Evolutionary conservation across 2,888 invertebrate genomes (phyloP), one percentile per base, ranked within the genome.

Genomic region (Hyles lineata): DNA sequence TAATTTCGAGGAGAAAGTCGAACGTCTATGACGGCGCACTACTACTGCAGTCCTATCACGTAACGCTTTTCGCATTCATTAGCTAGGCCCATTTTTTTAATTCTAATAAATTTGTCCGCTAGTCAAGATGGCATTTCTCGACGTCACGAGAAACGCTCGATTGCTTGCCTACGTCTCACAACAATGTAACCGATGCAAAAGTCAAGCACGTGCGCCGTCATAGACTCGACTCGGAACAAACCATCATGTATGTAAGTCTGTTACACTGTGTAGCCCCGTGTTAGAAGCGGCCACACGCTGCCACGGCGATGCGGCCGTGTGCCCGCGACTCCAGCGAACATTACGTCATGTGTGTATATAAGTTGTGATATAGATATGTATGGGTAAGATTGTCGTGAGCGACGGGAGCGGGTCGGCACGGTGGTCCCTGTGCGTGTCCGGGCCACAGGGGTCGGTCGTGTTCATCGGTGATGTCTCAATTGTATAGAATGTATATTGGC

Each of bases 351-450:
- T 55, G 55, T 62, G 67, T 67, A 67, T 67, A 67, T 67, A 67
- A 67, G 43, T 67, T 67, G 67, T 67, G 67, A 50, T 67, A 67
- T 67, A 67, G 50, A 50, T 67, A 50, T 50, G 50, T 67, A 43
- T 67, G 23, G 43, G 23, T 23, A 35, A 21, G 35, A 11, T 25
- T 11, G 15, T 25, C 15, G 35, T 19, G 7, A 21, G 11, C 15
- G 11, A 7, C 35, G 35, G 11, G 17, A 21, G 43, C 43, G 43
- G 23, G 21, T 9, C 15, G 35, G 19, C 3, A 9, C 19, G n/a
- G 35, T 63, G 35, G n/a, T 43, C 11, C 43, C 43, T 11, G 43
- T 15, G 35, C 32, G 35, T 35, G 9, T 9, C 11, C 35, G 8
- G 35, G 35, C 35, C 35, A 8, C n/a, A 21, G n/a, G 9, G 9